Percentiles rank a stretch among this genome's conserved stretches.
Evolutionary conservation across 2,888 invertebrate species (phyloP).

Genomic region (Lithophane ornitopus): DNA sequence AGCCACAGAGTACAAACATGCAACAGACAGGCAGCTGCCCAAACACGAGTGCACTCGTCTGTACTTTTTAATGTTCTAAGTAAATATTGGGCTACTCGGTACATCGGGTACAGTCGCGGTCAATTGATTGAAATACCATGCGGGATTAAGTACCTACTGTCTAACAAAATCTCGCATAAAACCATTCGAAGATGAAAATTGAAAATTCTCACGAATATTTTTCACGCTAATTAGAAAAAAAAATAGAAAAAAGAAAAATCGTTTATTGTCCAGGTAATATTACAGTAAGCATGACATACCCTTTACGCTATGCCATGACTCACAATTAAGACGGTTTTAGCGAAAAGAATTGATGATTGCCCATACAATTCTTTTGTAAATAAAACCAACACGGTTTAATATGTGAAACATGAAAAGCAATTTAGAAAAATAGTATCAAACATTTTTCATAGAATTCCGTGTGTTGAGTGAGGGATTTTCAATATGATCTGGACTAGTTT

Average conservation of each 20-base stretch:
- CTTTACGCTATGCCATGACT: slow-evolving; percentile 47
- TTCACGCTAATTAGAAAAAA: slow-evolving; percentile 66
- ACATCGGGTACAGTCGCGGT: slow-evolving; percentile 74
- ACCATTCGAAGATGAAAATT: slow-evolving; percentile 62
- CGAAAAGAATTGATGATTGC: slow-evolving; percentile 61
- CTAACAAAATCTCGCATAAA: slow-evolving; percentile 44
- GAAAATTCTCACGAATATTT: slow-evolving; percentile 70
- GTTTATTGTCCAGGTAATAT: too few species aligned
- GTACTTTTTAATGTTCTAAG: slow-evolving; percentile 77
- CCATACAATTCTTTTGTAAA: slow-evolving; percentile 34
- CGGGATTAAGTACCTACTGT: slow-evolving; percentile 37
- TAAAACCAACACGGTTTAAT: slow-evolving; percentile 41
- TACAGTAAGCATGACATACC: slow-evolving; percentile 56
- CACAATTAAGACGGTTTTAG: slow-evolving; percentile 45
- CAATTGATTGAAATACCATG: slow-evolving; percentile 80
- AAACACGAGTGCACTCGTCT: slow-evolving; percentile 77
- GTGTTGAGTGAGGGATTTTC: slow-evolving; percentile 32
- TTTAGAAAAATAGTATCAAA: slow-evolving; percentile 42
- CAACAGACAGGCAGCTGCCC: slow-evolving; percentile 78
- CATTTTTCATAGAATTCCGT: slow-evolving; percentile 34
- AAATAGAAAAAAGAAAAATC: too few species aligned
- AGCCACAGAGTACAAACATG: slow-evolving; percentile 64
- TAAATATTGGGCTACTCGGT: slow-evolving; percentile 75
- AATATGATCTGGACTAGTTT: slow-evolving; percentile 39
- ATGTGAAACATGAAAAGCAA: slow-evolving; percentile 53